These are phyloP conservation scores for Acanthopagrus latus DNA, from an alignment of 2,797 vertebrate genomes.

Conservation along the genomic window DNA sequence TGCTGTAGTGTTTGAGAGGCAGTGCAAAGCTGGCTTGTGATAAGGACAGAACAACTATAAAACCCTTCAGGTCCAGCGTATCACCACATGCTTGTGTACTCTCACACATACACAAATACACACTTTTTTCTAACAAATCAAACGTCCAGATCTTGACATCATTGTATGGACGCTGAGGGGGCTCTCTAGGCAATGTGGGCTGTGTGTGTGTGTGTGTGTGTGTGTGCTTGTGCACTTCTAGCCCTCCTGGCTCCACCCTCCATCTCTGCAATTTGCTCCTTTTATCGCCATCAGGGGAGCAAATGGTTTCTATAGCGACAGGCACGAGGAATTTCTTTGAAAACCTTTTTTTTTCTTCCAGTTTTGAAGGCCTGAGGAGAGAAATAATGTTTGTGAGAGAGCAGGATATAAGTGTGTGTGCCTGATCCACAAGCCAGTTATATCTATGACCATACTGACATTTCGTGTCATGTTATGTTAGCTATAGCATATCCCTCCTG, in stretches of 20 bases:
- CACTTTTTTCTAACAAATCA: conserved; percentile 61
- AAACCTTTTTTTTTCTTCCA: conserved; percentile 44
- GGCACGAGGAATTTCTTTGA: conserved; percentile 60
- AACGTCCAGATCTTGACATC: conserved; percentile 69
- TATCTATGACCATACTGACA: conserved; percentile 19
- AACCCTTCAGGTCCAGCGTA: conserved; percentile 38
- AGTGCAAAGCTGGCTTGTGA: conserved; percentile 32
- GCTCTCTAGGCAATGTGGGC: conserved; percentile 32
- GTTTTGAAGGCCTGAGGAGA: conserved; percentile 43
- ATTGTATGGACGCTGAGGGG: conserved; percentile 53
- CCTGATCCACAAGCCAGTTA: conserved; percentile 14
- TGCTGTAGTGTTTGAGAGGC: conserved; percentile 45
- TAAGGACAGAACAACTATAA: conserved; percentile 46
- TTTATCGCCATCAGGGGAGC: conserved; percentile 77
- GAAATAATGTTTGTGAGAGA: neutral
- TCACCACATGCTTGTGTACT: conserved; percentile 28
- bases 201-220: neutral
- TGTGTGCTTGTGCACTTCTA: neutral
- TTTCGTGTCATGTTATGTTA: neutral
- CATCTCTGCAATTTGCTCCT: conserved; percentile 77
- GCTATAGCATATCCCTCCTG: neutral
- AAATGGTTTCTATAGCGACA: conserved; percentile 85
- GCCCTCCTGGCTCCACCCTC: conserved; percentile 61
- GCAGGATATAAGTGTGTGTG: conserved; percentile 9
- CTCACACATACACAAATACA: neutral